Percentiles rank a stretch among this genome's conserved stretches.
These are phyloP conservation scores for Phorcus lineatus DNA, from an alignment of 2,888 invertebrate species.

Conservation along the genomic window DNA sequence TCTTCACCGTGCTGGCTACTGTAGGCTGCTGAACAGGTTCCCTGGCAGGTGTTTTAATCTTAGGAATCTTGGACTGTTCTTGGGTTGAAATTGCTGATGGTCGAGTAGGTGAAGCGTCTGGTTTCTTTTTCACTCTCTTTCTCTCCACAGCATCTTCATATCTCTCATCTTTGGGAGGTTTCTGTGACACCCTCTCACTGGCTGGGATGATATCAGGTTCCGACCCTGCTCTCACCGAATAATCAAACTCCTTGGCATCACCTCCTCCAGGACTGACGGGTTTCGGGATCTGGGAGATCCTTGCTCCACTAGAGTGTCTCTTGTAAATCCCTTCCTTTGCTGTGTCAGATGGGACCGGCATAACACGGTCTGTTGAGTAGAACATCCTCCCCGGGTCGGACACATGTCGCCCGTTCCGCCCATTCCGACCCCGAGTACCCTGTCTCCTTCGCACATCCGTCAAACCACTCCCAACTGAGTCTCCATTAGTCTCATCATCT, in stretches of 20 bases:
- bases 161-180: background rate
- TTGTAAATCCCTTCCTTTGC: background rate
- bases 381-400: constrained; percentile 10
- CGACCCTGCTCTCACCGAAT: background rate
- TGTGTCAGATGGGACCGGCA: background rate
- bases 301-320: constrained; percentile 1
- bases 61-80: too few relatives aligned
- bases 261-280: background rate
- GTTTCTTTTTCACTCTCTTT: background rate
- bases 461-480: background rate
- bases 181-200: background rate
- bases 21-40: background rate
- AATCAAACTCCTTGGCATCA: background rate
- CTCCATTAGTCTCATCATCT: background rate
- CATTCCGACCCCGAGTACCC: background rate
- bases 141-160: constrained; percentile 3
- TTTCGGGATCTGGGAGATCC: background rate
- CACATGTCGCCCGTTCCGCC: background rate
- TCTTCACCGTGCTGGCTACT: background rate
- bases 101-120: background rate
- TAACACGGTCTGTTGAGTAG: background rate
- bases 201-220: background rate
- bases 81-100: background rate
- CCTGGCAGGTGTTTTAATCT: background rate
- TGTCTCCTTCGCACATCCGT: background rate